phyloP scores from a whole-genome alignment of 2,113 vertebrate genomes.

The Hemichromis elongatus region DNA sequence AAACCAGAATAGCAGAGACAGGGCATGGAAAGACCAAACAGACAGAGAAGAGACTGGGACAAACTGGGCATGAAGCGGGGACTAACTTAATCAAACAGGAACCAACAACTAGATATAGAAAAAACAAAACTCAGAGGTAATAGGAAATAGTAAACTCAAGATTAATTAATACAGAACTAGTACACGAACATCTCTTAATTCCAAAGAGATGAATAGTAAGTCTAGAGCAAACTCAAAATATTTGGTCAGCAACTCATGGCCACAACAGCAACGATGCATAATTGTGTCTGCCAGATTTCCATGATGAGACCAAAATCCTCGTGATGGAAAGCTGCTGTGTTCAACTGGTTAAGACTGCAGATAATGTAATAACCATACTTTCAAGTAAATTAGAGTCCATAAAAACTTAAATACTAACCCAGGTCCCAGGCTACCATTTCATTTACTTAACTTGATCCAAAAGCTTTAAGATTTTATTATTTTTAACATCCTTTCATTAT shows the following conservation, averaged over 20 bases:
- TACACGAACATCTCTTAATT: not conserved
- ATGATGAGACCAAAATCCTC: fast-evolving
- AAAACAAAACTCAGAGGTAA: not conserved
- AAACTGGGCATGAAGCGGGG: not conserved
- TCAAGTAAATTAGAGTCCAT: fast-evolving
- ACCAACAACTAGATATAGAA: not conserved
- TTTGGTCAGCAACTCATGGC: not conserved
- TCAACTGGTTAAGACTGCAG: fast-evolving
- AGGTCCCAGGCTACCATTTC: not conserved
- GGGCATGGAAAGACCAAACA: not conserved
- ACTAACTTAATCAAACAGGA: not conserved
- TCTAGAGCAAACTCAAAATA: not conserved
- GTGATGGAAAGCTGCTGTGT: not conserved
- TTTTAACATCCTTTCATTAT: not conserved
- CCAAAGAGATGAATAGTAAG: not conserved
- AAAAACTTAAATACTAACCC: not conserved
- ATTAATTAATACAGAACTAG: fast-evolving
- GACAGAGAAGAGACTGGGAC: not conserved
- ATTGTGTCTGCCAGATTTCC: not conserved
- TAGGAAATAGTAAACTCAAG: not conserved
- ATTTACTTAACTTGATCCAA: not conserved
- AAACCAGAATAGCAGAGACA: not conserved
- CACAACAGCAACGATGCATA: not conserved
- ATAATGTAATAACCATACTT: not conserved
- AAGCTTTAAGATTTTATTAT: not conserved